Base-by-base conservation (phyloP, 2,797 vertebrate genomes). In the Acanthurus tractus region DNA sequence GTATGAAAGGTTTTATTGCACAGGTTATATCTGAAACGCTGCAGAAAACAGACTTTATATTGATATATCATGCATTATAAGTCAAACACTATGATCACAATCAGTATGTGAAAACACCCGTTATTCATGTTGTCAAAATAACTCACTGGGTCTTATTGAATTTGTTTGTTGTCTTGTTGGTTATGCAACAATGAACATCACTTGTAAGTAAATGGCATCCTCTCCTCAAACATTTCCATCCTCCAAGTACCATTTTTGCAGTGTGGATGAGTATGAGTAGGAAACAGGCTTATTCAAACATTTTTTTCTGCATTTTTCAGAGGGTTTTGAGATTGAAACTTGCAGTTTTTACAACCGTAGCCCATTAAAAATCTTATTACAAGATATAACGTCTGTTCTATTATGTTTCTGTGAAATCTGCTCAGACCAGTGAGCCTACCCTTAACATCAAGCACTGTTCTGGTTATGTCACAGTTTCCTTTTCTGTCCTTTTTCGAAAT, bases 401-500 rank as follows among this genome's bases (percentile, higher is more conserved):
- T n/a, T 22, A 76, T 78, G 63, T 81, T n/a, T 70, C 67, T 65
- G 49, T 54, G 2, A 81, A 79, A 78, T 84, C 66, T 79, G 57
- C 82, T 82, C 68, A 80, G 77, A 76, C 67, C 61, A 81, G 74
- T 71, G 49, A 63, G 64, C 36, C 48, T 38, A 23, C 57, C 59
- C 65, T 71, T 25, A 75, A 81, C 49, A 81, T 81, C 74, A 80
- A 83, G 79, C 79, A 42, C 50, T 74, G 46, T 56, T 76, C 74
- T 84, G 71, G 63, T 84, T 90, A 80, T 86, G 86, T 87, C 87
- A 84, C 83, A n/a, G 62, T 87, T 89, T 84, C 75, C 63, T 84
- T 82, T 92, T 86, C 52, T 80, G 83, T 86, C 81, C 77, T 73
- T 88, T 34, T 83, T 85, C 55, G 65, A 67, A 82, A 91, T 92